Percentiles rank a stretch among this genome's conserved stretches.
Evolutionary conservation across 2,113 vertebrate species (phyloP).

Genomic region (Micromys minutus): DNA sequence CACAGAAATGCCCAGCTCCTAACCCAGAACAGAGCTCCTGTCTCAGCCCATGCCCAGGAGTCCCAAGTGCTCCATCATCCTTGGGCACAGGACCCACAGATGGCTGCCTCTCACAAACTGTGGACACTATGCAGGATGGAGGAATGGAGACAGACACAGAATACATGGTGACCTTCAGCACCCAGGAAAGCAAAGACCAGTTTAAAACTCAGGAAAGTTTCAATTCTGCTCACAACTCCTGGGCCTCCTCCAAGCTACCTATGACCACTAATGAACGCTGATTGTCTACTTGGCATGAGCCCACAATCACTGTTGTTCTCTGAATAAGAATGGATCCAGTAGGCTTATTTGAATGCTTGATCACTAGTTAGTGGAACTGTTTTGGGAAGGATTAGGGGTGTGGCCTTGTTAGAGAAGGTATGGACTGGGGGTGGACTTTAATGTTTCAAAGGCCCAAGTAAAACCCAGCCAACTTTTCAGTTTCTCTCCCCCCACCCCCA

Average conservation of each 20-base stretch:
- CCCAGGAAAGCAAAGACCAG: background rate
- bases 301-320: background rate
- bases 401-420: background rate
- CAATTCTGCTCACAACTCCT: background rate
- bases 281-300: background rate
- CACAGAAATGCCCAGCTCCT: background rate
- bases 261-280: background rate
- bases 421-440: background rate
- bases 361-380: background rate
- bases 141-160: background rate
- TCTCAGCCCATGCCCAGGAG: background rate
- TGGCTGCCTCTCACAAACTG: fast-evolving
- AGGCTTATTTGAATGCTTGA: background rate
- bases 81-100: background rate
- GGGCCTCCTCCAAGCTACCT: background rate
- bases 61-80: background rate
- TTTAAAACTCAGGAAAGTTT: background rate
- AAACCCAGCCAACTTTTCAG: background rate
- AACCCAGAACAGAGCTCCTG: background rate
- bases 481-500: background rate
- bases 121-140: fast-evolving
- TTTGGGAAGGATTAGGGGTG: background rate
- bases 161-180: fast-evolving
- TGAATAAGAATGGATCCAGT: background rate
- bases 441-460: background rate